These are phyloP conservation scores for Drosophila cardini DNA, from an alignment of 1,140 invertebrate species.

Conservation along the genomic window DNA sequence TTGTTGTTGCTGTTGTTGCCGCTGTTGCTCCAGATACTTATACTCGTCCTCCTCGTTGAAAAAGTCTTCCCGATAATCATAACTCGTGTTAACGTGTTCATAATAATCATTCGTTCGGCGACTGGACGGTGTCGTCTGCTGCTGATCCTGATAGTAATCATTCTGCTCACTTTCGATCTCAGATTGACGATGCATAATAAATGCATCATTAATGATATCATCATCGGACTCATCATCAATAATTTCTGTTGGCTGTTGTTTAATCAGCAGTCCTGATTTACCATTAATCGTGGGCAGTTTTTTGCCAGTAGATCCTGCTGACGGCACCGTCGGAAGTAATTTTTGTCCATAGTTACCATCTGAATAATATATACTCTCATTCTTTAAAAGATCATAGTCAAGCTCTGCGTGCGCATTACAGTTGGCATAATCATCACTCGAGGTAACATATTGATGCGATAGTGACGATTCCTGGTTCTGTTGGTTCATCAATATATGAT, in stretches of 20 bases:
- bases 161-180: constrained; percentile 72
- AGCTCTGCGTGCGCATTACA: constrained; percentile 52
- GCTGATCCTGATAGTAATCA: constrained; percentile 76
- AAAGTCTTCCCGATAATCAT: constrained; percentile 84
- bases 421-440: constrained; percentile 68
- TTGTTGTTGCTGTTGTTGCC: constrained; percentile 64
- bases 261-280: constrained; percentile 73
- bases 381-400: constrained; percentile 19
- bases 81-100: constrained; percentile 71
- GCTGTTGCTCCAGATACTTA: constrained; percentile 81
- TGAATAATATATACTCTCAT: constrained; percentile 31
- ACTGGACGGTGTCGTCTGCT: constrained; percentile 83
- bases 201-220: constrained; percentile 39
- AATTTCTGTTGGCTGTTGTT: constrained; percentile 81
- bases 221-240: constrained; percentile 71
- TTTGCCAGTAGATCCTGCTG: constrained; percentile 73
- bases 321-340: constrained; percentile 63
- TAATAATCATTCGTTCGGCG: constrained; percentile 80
- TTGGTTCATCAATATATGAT: constrained; percentile 27
- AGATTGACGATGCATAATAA: constrained; percentile 9
- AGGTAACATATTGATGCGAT: constrained; percentile 40
- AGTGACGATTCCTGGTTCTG: constrained; percentile 1
- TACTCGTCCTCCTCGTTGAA: constrained; percentile 84
- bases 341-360: constrained; percentile 60
- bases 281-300: constrained; percentile 83